Percentiles rank a stretch among this genome's conserved stretches.
Evolutionary conservation across 2,113 vertebrate species (phyloP).

Genomic region (Cryptotis parvus): DNA sequence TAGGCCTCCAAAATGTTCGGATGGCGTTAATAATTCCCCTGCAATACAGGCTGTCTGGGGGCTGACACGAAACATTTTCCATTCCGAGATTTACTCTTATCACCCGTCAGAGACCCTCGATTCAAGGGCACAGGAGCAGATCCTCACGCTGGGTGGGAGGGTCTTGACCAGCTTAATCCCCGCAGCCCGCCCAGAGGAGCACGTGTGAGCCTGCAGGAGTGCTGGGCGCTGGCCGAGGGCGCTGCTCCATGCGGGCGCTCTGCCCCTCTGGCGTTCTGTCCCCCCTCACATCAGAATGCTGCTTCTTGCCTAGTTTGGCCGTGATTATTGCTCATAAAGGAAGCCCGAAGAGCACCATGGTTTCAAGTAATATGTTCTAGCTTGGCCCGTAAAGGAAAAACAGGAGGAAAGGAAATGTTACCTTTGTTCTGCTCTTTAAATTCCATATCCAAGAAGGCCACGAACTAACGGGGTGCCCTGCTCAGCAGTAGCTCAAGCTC

Average conservation of each 20-base stretch:
- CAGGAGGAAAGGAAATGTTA: not conserved
- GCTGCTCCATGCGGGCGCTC: not conserved
- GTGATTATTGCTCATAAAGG: not conserved
- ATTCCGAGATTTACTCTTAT: slow-evolving; percentile 86
- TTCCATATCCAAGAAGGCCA: rapidly evolving
- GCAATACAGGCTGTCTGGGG: slow-evolving; percentile 81
- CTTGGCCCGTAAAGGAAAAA: not conserved
- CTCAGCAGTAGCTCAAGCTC: not conserved
- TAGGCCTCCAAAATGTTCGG: slow-evolving; percentile 84
- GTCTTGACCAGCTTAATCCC: slow-evolving; percentile 81
- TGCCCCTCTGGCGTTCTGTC: too few relatives aligned
- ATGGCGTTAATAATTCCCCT: slow-evolving; percentile 85
- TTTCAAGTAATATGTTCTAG: rapidly evolving
- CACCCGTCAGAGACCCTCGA: slow-evolving; percentile 86
- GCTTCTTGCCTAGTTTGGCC: not conserved
- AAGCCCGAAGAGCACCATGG: not conserved
- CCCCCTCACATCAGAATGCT: not conserved
- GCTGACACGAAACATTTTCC: slow-evolving; percentile 85
- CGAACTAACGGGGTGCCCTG: rapidly evolving
- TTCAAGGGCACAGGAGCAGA: slow-evolving; percentile 86
- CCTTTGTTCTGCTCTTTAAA: not conserved
- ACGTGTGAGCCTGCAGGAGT: slow-evolving; percentile 68
- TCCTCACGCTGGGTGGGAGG: slow-evolving; percentile 77
- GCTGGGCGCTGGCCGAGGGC: too few relatives aligned
- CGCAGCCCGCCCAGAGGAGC: slow-evolving; percentile 72